Evolutionary conservation across 2,797 vertebrate species (phyloP).

Genomic region (Buphagus erythrorhynchus): DNA sequence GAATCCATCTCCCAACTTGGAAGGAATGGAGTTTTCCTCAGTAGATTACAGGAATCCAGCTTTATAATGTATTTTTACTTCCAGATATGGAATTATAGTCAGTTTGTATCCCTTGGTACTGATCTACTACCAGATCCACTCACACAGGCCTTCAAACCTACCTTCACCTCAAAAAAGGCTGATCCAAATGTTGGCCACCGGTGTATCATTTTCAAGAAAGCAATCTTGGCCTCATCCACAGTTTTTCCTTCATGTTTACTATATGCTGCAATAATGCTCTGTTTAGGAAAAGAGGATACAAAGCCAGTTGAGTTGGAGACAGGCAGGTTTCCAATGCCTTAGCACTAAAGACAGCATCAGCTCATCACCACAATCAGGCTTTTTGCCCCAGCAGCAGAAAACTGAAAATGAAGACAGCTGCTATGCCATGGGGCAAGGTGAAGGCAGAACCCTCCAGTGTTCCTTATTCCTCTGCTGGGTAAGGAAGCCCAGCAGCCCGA

Average conservation of each 20-base stretch:
- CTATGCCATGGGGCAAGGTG: not conserved
- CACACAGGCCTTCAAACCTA: constrained; percentile 46
- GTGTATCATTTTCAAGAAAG: constrained; percentile 86
- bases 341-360: not conserved
- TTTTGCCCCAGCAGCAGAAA: not conserved
- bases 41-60: not conserved
- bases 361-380: not conserved
- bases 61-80: not conserved
- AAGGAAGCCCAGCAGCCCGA: not conserved
- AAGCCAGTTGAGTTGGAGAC: not conserved
- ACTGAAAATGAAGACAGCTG: not conserved
- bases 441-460: not conserved
- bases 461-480: not conserved
- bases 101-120: not conserved
- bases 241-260: constrained; percentile 85
- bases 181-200: constrained; percentile 95
- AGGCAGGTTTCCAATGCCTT: not conserved
- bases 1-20: not conserved
- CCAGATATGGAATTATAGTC: not conserved
- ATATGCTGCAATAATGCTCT: constrained; percentile 83
- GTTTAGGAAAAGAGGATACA: not conserved
- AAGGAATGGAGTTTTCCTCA: not conserved
- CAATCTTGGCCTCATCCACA: constrained; percentile 86
- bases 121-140: not conserved
- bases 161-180: constrained; percentile 98